Base-by-base conservation (phyloP, 1,140 invertebrate genomes). In the Pogonognathellus flavescens region DNA sequence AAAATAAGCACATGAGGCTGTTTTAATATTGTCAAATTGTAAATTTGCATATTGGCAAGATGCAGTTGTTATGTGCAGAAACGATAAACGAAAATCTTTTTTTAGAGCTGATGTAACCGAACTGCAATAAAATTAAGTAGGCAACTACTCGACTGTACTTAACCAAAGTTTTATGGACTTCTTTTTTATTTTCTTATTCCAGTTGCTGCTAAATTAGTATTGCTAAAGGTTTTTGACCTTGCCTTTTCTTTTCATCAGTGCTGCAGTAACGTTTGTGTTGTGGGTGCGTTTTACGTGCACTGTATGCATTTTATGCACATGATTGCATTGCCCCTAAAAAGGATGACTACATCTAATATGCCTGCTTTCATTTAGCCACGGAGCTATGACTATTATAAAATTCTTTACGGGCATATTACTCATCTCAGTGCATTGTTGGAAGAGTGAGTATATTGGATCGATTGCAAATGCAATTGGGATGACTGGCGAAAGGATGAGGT, bases 221-320 rank as follows among this genome's bases (percentile, higher is more conserved):
- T 76, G 49, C 25, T 76, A 76, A n/a, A 76, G 70, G 70, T 76
- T 76, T 76, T 76, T 76, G 70, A 76, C 70, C 70, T 76, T 76
- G 25, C 70, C 70, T 76, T 31, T 11, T 31, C 49, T 7, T 4
- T 31, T 76, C 25, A 20, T 66, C 62, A 20, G 22, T 20, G 22
- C 25, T 25, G 25, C 22, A 55, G 11, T 10, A 14, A 25, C 20
- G 20, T 14, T 13, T 66, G 22, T 6, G 25, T 25, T 66, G 62
- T 25, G 62, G 25, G 20, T 31, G 62, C 20, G 25, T 25, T 60
- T 60, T 60, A 20, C n/a, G n/a, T 18, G 22, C 18, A 60, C 22
- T 60, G n/a, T 10, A 20, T 60, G 18, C 22, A 8, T 20, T 22
- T 22, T 20, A 60, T 22, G n/a, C 59, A 60, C 59, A 60, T 60